Conservation (phyloP, 2,113 vertebrate species). For the Nymphicus hollandicus region DNA sequence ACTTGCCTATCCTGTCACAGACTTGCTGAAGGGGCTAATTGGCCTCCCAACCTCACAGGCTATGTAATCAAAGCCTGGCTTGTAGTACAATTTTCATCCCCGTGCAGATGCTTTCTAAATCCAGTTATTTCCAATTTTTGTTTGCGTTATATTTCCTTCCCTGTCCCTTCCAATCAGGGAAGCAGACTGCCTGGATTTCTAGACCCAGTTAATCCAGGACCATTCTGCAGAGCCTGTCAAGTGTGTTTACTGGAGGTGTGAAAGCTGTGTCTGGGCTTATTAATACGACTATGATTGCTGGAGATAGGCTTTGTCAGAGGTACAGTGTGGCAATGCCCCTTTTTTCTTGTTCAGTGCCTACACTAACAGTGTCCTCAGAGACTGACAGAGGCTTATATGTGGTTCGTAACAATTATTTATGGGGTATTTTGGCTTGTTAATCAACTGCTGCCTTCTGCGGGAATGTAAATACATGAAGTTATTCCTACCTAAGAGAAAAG, state of each 20-base stretch:
- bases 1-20: background rate
- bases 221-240: background rate
- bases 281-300: background rate
- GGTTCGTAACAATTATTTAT: background rate
- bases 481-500: background rate
- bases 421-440: background rate
- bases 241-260: background rate
- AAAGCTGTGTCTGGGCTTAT: constrained; percentile 11
- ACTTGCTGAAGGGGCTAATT: background rate
- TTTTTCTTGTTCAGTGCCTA: background rate
- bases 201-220: background rate
- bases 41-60: background rate
- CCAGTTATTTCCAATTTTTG: background rate
- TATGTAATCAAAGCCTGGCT: background rate
- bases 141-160: background rate
- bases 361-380: background rate
- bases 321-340: background rate
- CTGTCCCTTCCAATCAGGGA: background rate
- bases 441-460: background rate
- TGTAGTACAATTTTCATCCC: background rate
- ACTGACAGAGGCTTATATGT: background rate
- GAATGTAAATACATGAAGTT: background rate
- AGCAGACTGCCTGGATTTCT: constrained; percentile 14
- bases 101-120: background rate
- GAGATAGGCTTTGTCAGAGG: background rate